phyloP scores from a whole-genome alignment of 2,113 vertebrate species.

The Ictalurus furcatus region DNA sequence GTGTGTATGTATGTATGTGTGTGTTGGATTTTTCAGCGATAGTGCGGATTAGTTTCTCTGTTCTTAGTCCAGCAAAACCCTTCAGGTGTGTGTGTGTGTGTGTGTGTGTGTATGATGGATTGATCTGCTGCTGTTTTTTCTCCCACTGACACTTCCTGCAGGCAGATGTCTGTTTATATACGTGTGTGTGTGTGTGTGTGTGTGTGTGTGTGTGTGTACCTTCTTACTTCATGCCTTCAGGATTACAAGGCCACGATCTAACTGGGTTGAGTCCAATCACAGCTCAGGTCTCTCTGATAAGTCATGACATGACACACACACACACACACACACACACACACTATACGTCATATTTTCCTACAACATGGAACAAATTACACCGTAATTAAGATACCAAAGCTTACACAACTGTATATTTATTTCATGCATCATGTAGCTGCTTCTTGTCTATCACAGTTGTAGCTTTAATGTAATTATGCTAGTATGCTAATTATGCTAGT shows the following conservation, averaged over 20 bases:
- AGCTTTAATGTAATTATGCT: background rate
- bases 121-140: conserved; percentile 67
- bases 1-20: conserved; percentile 6
- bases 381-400: background rate
- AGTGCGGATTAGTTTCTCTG: conserved; percentile 30
- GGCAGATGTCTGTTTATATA: conserved; percentile 48
- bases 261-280: conserved; percentile 68
- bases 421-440: too few species aligned
- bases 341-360: background rate
- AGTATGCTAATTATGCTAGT: too few species aligned
- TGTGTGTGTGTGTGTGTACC: conserved; percentile 36
- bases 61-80: conserved; percentile 56
- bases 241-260: conserved; percentile 58
- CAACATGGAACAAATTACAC: background rate
- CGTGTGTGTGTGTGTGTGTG: conserved; percentile 26
- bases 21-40: conserved; percentile 33
- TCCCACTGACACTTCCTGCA: conserved; percentile 65
- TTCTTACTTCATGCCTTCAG: conserved; percentile 63
- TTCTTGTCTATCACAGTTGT: too few species aligned
- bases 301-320: conserved; percentile 32
- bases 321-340: background rate
- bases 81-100: conserved; percentile 53
- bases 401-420: too few species aligned
- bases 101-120: conserved; percentile 59
- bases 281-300: conserved; percentile 70